These are phyloP conservation scores for Nyctereutes procyonoides DNA, from an alignment of 2,113 vertebrate genomes.

Conservation along the genomic window DNA sequence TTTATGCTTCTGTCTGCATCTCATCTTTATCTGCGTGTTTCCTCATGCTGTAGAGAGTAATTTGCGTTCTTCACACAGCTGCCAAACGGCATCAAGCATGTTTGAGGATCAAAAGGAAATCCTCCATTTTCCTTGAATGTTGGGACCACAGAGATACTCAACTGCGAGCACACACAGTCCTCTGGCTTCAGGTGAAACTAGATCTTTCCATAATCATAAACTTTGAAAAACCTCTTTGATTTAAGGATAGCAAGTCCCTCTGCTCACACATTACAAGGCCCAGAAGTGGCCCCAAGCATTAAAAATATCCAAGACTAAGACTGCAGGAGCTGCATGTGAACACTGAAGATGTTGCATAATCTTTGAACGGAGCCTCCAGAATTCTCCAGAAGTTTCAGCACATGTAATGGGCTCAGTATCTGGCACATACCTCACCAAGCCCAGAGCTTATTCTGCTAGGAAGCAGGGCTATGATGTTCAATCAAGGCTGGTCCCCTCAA, in stretches of 20 bases:
- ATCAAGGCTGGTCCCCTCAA: not conserved
- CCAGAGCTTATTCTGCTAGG: not conserved
- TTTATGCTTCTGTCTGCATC: not conserved
- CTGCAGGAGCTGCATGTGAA: not conserved
- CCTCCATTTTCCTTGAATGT: not conserved
- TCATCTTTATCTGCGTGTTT: not conserved
- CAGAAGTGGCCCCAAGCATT: not conserved
- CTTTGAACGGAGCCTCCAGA: not conserved
- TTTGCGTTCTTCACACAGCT: not conserved
- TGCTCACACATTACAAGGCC: not conserved
- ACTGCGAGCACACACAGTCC: not conserved
- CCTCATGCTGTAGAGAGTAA: not conserved
- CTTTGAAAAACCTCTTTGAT: not conserved
- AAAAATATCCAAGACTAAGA: not conserved
- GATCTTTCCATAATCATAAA: not conserved
- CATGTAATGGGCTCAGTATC: fast-evolving
- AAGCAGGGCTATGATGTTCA: not conserved
- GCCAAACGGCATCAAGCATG: not conserved
- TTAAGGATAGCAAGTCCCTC: not conserved
- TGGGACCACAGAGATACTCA: not conserved
- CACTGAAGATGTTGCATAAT: not conserved
- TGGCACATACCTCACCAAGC: fast-evolving
- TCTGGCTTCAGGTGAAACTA: not conserved
- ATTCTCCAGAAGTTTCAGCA: not conserved
- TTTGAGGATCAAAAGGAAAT: not conserved